phyloP scores from a whole-genome alignment of 2,797 vertebrate genomes.

The Pseudomugil tenellus region DNA sequence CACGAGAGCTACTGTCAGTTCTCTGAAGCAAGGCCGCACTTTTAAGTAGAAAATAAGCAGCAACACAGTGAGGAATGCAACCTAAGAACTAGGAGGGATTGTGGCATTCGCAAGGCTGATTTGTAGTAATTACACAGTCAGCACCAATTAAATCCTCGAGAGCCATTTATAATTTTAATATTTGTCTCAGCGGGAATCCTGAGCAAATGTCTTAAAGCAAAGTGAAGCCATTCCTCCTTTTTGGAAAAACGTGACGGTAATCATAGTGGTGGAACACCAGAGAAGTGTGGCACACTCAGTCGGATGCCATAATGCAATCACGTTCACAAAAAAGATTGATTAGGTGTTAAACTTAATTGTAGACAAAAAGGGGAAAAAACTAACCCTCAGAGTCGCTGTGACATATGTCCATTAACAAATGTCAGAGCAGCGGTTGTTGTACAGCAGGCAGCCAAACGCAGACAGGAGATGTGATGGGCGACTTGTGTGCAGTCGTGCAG shows the following conservation, averaged over 20 bases:
- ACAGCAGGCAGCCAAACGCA: conserved; percentile 10
- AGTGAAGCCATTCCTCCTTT: conserved; percentile 34
- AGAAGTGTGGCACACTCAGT: conserved; percentile 19
- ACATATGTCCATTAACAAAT: conserved; percentile 21
- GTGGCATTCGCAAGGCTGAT: conserved; percentile 31
- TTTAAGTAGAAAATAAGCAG: neutral
- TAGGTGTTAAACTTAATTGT: conserved; percentile 59
- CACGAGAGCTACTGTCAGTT: conserved; percentile 9
- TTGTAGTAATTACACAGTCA: conserved; percentile 47
- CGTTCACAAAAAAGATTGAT: conserved; percentile 50
- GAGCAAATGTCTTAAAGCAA: too few relatives aligned
- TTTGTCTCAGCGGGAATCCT: conserved; percentile 33
- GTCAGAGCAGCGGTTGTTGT: conserved; percentile 24
- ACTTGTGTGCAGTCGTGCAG: conserved; percentile 3
- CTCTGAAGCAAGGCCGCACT: conserved; percentile 7
- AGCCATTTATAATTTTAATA: conserved; percentile 53
- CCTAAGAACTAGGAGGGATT: conserved; percentile 4
- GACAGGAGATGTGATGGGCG: conserved; percentile 7
- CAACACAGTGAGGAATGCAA: neutral
- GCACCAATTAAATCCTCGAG: conserved; percentile 50
- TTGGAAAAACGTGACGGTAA: conserved; percentile 40
- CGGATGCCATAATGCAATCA: conserved; percentile 48
- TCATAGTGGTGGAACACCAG: conserved; percentile 31
- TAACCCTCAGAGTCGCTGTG: neutral
- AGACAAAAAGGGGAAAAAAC: conserved; percentile 14